These are phyloP conservation scores for Troides aeacus DNA, from an alignment of 2,888 invertebrate species.

Conservation along the genomic window DNA sequence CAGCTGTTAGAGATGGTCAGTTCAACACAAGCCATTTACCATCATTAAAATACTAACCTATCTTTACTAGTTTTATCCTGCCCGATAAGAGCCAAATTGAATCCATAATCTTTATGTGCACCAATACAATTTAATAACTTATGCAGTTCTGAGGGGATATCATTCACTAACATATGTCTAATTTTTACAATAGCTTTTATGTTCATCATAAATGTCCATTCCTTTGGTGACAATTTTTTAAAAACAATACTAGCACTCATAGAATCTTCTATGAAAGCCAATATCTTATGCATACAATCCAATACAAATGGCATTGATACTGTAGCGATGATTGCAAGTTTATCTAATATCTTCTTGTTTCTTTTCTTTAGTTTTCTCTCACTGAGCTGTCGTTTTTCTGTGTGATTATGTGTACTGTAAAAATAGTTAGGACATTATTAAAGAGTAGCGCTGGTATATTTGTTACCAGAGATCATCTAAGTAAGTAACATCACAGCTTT, in stretches of 20 bases:
- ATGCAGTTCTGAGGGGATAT: not conserved
- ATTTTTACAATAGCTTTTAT: slow-evolving; percentile 20
- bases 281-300: slow-evolving; percentile 7
- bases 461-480: too few relatives aligned
- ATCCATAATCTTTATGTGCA: slow-evolving; percentile 4
- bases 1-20: not conserved
- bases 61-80: slow-evolving; percentile 24
- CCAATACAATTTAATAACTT: slow-evolving; percentile 2
- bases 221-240: slow-evolving; percentile 1
- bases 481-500: too few relatives aligned
- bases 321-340: slow-evolving; percentile 6
- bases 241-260: slow-evolving; percentile 7
- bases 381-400: not conserved
- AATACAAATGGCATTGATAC: slow-evolving; percentile 12
- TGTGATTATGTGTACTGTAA: not conserved
- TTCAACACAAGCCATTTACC: not conserved
- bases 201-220: slow-evolving; percentile 18
- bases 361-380: slow-evolving; percentile 2
- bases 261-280: slow-evolving; percentile 14
- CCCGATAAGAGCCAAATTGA: slow-evolving; percentile 4
- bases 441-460: too few relatives aligned
- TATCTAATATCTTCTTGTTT: not conserved
- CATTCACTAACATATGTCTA: not conserved
- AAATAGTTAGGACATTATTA: not conserved
- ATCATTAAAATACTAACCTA: slow-evolving; percentile 4